Base-by-base conservation (phyloP, 2,888 invertebrate species). In the Dicycla oo region DNA sequence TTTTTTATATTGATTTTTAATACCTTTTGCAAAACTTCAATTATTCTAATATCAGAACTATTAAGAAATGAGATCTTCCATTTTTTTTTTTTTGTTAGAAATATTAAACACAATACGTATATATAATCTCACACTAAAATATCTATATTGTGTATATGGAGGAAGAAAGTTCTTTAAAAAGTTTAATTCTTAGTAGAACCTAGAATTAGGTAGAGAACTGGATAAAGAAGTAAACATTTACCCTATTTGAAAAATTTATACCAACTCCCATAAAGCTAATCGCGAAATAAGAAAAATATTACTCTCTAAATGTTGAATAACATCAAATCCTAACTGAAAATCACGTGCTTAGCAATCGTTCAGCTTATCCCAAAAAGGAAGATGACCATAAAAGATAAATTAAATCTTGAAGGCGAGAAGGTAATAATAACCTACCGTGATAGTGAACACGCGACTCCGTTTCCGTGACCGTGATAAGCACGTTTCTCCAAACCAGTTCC, bases 401-500 rank as follows among this genome's bases (percentile, higher is more conserved):
- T 65, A 65, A 62, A 71, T 70, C 26, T 69, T 43, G 62, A 76
- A 73, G 49, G 34, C 67, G 60, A 69, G 13, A 77, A 65, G 56
- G 63, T 49, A 62, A 54, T 58, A 57, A n/a, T 53, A 73, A 60
- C 40, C 49, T 23, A 51, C 64, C 40, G 34, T 66, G 65, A 73
- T 78, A 73, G 58, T 70, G 63, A 77, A 81, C 73, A 80, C 73
- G 67, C 69, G 57, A 69, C 61, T 80, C 72, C 68, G 64, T 81
- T 79, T 68, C 60, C 66, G 47, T 75, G 71, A 70, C 73, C 75
- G 71, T 73, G 80, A 84, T 77, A 80, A 68, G 71, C 49, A 73
- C 76, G 73, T 71, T 76, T 69, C 74, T 69, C 79, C 43, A 77
- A 80, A 85, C 85, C 84, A 82, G 85, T 85, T 85, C 75, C 78